These are phyloP conservation scores for Napeogenes sylphis DNA, from an alignment of 2,888 invertebrate species.

Conservation along the genomic window DNA sequence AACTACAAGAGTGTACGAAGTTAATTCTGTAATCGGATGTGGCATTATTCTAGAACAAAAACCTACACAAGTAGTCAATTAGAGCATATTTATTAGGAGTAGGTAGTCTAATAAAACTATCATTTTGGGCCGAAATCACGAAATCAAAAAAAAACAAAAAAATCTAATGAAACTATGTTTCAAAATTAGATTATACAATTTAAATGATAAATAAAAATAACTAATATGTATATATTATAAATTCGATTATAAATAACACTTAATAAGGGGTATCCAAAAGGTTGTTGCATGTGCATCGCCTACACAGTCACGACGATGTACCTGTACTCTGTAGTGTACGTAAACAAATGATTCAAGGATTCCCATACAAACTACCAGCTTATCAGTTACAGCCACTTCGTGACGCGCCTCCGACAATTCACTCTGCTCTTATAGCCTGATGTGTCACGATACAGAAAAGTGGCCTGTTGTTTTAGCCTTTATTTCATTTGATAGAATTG, in stretches of 20 bases:
- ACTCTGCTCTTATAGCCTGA: constrained; percentile 29
- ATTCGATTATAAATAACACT: not conserved
- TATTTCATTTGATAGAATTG: constrained; percentile 7
- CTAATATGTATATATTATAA: not conserved
- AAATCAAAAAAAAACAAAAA: too few relatives aligned
- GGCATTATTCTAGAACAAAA: constrained; percentile 5
- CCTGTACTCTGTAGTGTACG: constrained; percentile 37
- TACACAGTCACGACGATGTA: constrained; percentile 62
- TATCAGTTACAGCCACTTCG: constrained; percentile 71
- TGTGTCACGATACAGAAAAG: constrained; percentile 44
- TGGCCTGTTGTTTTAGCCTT: constrained; percentile 26
- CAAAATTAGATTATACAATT: not conserved
- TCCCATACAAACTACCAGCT: constrained; percentile 69
- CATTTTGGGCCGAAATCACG: too few relatives aligned
- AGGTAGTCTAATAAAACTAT: too few relatives aligned
- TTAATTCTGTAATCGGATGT: constrained; percentile 22
- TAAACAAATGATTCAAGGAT: constrained; percentile 63
- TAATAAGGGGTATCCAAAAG: constrained; percentile 7
- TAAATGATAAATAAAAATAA: not conserved
- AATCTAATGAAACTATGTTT: not conserved
- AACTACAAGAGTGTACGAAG: constrained; percentile 33
- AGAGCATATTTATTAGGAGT: not conserved
- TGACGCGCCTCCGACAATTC: constrained; percentile 53
- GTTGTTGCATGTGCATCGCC: constrained; percentile 42
- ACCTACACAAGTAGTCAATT: not conserved